These are phyloP conservation scores for Pachyramphus minor DNA, from an alignment of 2,113 vertebrate species.

Conservation along the genomic window DNA sequence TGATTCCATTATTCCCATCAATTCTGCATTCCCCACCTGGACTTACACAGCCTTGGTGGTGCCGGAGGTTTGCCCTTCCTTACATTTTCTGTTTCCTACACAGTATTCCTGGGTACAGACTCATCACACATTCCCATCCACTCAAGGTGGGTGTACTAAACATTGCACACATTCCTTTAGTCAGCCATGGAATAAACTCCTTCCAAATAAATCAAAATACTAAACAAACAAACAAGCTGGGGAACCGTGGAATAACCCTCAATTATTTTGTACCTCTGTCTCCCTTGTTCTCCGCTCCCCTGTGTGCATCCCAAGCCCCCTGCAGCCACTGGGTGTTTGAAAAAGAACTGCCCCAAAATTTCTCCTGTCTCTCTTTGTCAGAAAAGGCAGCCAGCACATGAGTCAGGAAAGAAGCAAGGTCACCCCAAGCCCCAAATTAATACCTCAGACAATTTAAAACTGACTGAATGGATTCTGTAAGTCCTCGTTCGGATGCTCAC, in stretches of 20 bases:
- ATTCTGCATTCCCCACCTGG: neutral
- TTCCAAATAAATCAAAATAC: constrained; percentile 10
- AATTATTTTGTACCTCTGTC: neutral
- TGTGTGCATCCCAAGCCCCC: neutral
- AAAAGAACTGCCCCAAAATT: neutral
- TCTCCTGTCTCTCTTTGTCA: neutral
- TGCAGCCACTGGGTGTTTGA: neutral
- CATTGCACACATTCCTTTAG: neutral
- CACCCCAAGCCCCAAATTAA: neutral
- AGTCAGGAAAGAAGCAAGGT: neutral
- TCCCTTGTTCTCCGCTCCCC: neutral
- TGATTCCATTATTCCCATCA: neutral
- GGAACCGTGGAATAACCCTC: neutral
- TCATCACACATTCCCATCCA: neutral
- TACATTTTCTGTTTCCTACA: neutral
- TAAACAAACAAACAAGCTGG: neutral
- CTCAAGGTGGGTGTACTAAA: neutral
- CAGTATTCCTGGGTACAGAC: neutral
- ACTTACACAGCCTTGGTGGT: neutral
- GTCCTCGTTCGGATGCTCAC: neutral
- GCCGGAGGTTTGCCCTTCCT: neutral
- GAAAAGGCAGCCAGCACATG: neutral
- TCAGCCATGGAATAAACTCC: neutral
- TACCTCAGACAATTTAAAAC: neutral
- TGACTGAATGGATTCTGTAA: neutral